A percentile compares a stretch with the other conserved stretches of the same genome.
These are phyloP conservation scores for Lasius platythorax DNA, from an alignment of 2,888 invertebrate genomes.

Conservation along the genomic window DNA sequence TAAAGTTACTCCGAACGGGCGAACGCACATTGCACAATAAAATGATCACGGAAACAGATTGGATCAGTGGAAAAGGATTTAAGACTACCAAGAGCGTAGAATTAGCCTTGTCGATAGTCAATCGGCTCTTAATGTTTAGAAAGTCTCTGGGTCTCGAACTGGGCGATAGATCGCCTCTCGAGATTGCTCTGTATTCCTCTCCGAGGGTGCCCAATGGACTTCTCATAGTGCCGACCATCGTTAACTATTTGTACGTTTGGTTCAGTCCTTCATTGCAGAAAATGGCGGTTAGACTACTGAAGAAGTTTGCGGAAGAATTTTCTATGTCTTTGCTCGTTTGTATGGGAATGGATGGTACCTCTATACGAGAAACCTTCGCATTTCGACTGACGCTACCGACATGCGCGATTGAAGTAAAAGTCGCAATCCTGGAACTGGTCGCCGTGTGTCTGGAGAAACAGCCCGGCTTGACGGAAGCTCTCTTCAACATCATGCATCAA, in stretches of 20 bases:
- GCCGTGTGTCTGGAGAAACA: conserved; percentile 86
- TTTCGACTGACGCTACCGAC: conserved; percentile 87
- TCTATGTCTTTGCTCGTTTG: conserved; percentile 88
- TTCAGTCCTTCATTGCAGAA: conserved; percentile 88
- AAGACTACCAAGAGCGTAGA: conserved; percentile 84
- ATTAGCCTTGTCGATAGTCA: conserved; percentile 84
- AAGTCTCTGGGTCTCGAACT: conserved; percentile 81
- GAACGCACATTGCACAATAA: conserved; percentile 82
- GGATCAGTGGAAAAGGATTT: conserved; percentile 84
- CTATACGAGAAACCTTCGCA: conserved; percentile 88
- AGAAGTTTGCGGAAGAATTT: conserved; percentile 87
- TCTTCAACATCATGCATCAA: conserved; percentile 85
- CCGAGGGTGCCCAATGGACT: conserved; percentile 84
- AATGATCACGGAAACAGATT: conserved; percentile 85
- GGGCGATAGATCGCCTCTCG: conserved; percentile 83
- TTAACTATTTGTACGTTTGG: conserved; percentile 88
- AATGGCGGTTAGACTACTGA: conserved; percentile 87
- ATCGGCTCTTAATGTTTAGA: conserved; percentile 83
- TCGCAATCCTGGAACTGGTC: conserved; percentile 86
- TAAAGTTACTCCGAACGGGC: conserved; percentile 83
- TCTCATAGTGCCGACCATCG: conserved; percentile 87
- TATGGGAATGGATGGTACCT: conserved; percentile 88
- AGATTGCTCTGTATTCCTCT: conserved; percentile 84
- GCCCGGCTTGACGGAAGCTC: conserved; percentile 85
- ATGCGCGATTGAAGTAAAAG: conserved; percentile 86